Base-by-base conservation (phyloP, 2,113 vertebrate species). In the Peromyscus californicus region DNA sequence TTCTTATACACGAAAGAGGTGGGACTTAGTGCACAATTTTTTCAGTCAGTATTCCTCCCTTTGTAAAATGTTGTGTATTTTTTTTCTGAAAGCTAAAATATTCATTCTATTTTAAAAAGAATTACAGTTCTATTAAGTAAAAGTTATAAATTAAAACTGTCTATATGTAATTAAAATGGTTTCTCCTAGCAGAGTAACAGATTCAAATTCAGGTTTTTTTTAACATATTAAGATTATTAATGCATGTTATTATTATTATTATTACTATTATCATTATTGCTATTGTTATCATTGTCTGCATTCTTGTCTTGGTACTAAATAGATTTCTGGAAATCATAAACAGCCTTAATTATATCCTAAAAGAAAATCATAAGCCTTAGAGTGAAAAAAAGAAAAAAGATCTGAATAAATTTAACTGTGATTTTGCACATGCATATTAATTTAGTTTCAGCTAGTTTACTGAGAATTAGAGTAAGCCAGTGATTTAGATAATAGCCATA, bases 1-100 rank as follows among this genome's bases (percentile, higher is more conserved):
- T 97, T 95, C 95, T 80, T 89, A 96, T 42, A 24, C n/a, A 94
- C 97, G 39, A 54, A 97, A 90, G 89, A 96, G 94, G 92, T 7
- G 29, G 72, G 70, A 78, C 12, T 93, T 97, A 48, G 79, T 94
- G 95, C 33, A 31, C 89, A 83, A 84, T 89, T 90, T 70, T 83
- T 94, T 97, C 75, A 92, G 39, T 96, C 97, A 97, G 11, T 67
- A 54, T 63, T 15, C 54, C 48, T 69, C 86, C 98, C 89, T 82
- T 91, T 57, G 85, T 87, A 36, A 93, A 93, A 92, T 33, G 39
- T 29, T 93, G 89, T 97, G 33, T 70, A 29, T 57, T 79, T 93
- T 87, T n/a, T 95, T 89, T 86, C 63, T 89, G 51, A 95, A 96
- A 93, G 39, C 39, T 57, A 63, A 93, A 31, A 26, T 70, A 93